These are phyloP conservation scores for Ormyrus rosae DNA, from an alignment of 2,888 invertebrate species.

Conservation along the genomic window DNA sequence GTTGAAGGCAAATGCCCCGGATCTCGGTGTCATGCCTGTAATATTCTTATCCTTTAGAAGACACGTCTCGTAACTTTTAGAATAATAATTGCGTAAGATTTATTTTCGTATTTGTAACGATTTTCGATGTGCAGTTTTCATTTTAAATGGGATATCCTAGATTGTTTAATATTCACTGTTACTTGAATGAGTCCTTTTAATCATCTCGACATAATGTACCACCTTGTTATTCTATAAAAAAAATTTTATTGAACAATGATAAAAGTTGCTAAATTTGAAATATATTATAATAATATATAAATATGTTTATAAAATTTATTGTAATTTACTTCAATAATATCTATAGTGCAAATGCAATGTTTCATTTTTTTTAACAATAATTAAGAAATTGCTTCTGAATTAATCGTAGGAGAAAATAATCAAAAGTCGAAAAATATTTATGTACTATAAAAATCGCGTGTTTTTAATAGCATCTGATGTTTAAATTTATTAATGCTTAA, in stretches of 20 bases:
- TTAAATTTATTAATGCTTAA: constrained; percentile 10
- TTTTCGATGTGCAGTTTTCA: no score
- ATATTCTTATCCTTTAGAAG: not conserved
- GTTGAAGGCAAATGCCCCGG: constrained; percentile 51
- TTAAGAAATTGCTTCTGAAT: constrained; percentile 21
- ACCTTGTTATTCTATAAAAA: constrained; percentile 7
- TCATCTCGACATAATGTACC: no score
- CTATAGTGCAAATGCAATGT: no score
- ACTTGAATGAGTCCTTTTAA: no score
- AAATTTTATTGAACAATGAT: constrained; percentile 10
- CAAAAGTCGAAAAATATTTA: constrained; percentile 7
- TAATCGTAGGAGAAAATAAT: constrained; percentile 27
- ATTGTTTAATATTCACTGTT: no score
- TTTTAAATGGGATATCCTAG: no score
- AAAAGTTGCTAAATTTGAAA: not conserved
- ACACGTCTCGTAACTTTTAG: constrained; percentile 8
- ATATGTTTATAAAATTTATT: constrained; percentile 17
- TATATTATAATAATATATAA: not conserved
- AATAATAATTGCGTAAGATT: constrained; percentile 18
- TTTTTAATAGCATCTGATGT: constrained; percentile 18
- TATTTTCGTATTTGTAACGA: constrained; percentile 10
- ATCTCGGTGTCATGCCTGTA: constrained; percentile 39
- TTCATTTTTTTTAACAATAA: not conserved
- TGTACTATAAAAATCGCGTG: constrained; percentile 13
- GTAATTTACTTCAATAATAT: not conserved